These are phyloP conservation scores for Falco berigora DNA, from an alignment of 2,797 vertebrate genomes.

Conservation along the genomic window DNA sequence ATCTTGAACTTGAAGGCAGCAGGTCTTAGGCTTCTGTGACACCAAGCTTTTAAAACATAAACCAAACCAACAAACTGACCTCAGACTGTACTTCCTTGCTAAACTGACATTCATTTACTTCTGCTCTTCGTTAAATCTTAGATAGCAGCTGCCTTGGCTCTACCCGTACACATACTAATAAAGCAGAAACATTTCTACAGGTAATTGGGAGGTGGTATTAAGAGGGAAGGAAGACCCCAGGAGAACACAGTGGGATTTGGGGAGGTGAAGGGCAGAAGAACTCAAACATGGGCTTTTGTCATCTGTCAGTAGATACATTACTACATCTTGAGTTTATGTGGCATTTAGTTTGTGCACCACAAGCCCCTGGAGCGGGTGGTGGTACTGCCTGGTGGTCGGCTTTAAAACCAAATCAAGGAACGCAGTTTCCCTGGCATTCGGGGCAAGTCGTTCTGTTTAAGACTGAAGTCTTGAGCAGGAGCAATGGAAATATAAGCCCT, in stretches of 20 bases:
- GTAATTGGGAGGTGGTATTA: neutral
- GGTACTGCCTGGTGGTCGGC: neutral
- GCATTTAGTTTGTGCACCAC: neutral
- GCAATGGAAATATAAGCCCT: neutral
- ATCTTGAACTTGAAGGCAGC: neutral
- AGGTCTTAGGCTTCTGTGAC: neutral
- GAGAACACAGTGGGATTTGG: neutral
- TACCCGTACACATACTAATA: neutral
- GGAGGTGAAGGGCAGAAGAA: neutral
- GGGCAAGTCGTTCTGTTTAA: neutral
- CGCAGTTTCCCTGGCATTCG: neutral
- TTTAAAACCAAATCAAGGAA: neutral
- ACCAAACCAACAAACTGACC: neutral
- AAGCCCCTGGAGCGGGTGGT: neutral
- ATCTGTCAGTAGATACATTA: neutral
- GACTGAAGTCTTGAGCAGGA: neutral
- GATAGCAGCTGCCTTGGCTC: neutral
- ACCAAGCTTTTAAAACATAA: neutral
- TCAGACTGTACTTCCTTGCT: neutral
- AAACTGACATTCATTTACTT: neutral
- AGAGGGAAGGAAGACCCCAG: neutral
- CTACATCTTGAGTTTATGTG: neutral
- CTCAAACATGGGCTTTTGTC: neutral
- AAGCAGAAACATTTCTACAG: neutral
- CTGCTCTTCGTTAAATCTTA: neutral